Evolutionary conservation across 2,888 invertebrate species (phyloP), one percentile per base, ranked within the genome.

Genomic region (Rhagonycha lutea): DNA sequence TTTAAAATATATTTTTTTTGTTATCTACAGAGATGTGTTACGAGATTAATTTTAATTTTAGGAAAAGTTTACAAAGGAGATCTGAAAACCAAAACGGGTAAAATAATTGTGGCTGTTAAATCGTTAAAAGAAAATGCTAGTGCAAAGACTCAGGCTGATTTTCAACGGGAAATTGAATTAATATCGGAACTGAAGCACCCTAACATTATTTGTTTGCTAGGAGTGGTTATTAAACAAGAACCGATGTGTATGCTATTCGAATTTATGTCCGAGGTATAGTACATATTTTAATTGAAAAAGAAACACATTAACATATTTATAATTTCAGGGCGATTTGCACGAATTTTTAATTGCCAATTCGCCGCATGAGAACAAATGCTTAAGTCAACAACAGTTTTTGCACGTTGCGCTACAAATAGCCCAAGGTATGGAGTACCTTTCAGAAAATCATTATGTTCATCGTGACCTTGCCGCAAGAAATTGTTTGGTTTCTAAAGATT

Each of bases 171-270:
- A 90, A 97, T 97, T 76, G 97, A 97, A 86, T 90, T 98, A 72
- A 97, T 98, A 90, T 96, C 97, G 0, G 97, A 98, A 86, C 89
- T 99, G 77, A 93, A 95, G 78, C 99, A 99, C 89, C 96, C 96
- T 0, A 98, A 99, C 87, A 97, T 99, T 83, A 96, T 98, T 63
- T 97, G 97, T 87, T 92, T 99, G 81, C 90, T 99, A 75, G 98
- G 98, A 0, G 97, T 98, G 9, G 95, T 96, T 74, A 90, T 96
- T 77, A 94, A 95, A 83, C 95, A 96, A 83, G 95, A 96, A 84
- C 97, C 98, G 0, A 91, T 95, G 86, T 97, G 97, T 85, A 98
- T 98, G 96, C 89, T 99, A 23, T 99, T 99, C 88, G 99, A 99
- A 87, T 98, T 96, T 86, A 98, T 99, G 98, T 95, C 96, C 0